These are phyloP conservation scores for Polyommatus iphigenia DNA, from an alignment of 2,888 invertebrate genomes.

Conservation along the genomic window DNA sequence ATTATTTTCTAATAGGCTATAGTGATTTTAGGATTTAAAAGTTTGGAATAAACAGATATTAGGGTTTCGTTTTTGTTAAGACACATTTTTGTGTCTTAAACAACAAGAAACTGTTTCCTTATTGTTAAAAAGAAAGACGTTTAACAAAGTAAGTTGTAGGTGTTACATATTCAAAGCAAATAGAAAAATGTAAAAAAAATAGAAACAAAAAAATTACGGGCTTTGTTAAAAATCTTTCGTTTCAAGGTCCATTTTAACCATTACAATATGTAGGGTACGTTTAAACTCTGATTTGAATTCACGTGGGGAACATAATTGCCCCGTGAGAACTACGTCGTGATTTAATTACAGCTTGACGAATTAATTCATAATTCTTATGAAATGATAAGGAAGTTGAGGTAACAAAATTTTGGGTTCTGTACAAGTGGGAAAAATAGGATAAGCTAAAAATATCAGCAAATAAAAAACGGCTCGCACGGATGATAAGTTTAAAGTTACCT, in stretches of 20 bases:
- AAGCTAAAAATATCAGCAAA: background rate
- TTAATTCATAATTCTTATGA: constrained; percentile 1
- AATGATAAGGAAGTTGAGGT: background rate
- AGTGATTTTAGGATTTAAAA: too few species aligned
- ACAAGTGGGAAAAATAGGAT: background rate
- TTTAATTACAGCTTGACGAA: constrained; percentile 13
- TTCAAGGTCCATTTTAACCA: constrained; percentile 3
- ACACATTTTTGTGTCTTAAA: too few species aligned
- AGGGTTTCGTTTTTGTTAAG: too few species aligned
- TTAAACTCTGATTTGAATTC: background rate
- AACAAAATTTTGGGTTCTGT: background rate
- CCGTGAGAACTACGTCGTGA: constrained; percentile 3
- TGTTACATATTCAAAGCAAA: too few species aligned
- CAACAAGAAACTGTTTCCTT: too few species aligned
- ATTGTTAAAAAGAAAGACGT: background rate
- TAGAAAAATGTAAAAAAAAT: background rate
- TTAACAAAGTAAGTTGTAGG: background rate
- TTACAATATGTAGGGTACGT: background rate
- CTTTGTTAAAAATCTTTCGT: background rate
- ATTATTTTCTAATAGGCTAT: too few species aligned
- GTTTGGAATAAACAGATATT: too few species aligned
- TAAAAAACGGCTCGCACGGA: background rate
- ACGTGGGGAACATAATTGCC: background rate
- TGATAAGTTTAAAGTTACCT: background rate
- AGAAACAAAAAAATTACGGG: background rate